Conservation (phyloP, 2,888 invertebrate species). For the Epistrophe eligans region DNA sequence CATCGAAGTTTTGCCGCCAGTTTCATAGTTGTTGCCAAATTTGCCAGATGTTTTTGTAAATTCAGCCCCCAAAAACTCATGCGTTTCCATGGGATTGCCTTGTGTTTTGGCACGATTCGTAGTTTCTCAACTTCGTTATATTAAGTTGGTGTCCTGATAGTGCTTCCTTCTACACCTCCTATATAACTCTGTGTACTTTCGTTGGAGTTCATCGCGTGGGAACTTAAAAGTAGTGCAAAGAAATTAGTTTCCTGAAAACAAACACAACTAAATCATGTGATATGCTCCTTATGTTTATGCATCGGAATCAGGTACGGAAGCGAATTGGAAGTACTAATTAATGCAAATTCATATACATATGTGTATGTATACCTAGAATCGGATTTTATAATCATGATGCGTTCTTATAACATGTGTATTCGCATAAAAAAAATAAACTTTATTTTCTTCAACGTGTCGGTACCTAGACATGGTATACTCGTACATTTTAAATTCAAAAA, state of each 20-base stretch:
- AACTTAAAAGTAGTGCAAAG: constrained; percentile 26
- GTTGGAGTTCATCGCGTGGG: constrained; percentile 15
- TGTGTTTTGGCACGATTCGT: constrained; percentile 19
- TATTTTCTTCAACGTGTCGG: neutral
- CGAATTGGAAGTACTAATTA: constrained; percentile 51
- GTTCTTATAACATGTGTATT: constrained; percentile 3
- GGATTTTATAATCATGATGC: constrained; percentile 56
- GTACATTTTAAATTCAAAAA: neutral
- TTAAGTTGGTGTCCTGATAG: constrained; percentile 31
- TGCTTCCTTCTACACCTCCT: neutral
- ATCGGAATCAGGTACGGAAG: constrained; percentile 7
- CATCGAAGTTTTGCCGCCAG: constrained; percentile 30
- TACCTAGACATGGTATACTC: neutral
- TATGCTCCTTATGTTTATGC: constrained; percentile 42
- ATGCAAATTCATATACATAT: constrained; percentile 68
- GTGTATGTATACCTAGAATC: constrained; percentile 58
- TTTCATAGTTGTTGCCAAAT: constrained; percentile 47
- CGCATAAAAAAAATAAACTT: constrained; percentile 16
- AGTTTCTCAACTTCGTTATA: constrained; percentile 55
- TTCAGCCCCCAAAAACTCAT: constrained; percentile 10
- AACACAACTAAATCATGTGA: constrained; percentile 45
- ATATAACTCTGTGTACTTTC: neutral
- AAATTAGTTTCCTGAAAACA: constrained; percentile 48
- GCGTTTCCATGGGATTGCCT: neutral
- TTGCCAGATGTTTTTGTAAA: constrained; percentile 51